phyloP scores from a whole-genome alignment of 2,888 invertebrate species.

The Cephus runcator region DNA sequence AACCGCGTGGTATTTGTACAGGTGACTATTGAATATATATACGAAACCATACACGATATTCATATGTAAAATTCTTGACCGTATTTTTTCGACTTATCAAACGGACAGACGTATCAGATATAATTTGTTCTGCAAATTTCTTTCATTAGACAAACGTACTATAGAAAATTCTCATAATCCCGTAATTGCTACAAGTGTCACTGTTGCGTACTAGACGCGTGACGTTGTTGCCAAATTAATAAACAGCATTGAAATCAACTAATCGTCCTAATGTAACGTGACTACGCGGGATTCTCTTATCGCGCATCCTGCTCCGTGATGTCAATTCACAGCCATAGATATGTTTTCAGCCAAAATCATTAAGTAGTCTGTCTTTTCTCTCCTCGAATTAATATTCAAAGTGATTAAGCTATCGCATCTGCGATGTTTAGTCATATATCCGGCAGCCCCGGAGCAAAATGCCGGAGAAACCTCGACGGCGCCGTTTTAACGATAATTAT shows the following conservation, averaged over 20 bases:
- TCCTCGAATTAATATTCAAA: background rate
- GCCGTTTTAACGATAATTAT: background rate
- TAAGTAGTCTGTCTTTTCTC: background rate
- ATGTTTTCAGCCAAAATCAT: background rate
- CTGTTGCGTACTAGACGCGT: background rate
- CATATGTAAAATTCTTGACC: background rate
- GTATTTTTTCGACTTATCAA: background rate
- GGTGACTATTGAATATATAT: background rate
- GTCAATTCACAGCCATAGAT: background rate
- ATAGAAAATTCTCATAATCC: background rate
- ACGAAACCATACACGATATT: background rate
- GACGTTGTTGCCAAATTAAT: background rate
- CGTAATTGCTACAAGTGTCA: background rate
- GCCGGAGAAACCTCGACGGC: background rate
- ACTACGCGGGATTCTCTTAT: background rate
- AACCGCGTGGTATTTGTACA: background rate
- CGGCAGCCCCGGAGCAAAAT: background rate
- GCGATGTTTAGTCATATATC: background rate
- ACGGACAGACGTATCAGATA: background rate
- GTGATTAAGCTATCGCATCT: background rate
- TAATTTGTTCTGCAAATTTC: background rate
- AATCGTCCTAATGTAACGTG: background rate
- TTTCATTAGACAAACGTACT: background rate
- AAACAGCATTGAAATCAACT: background rate
- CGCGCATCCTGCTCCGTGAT: background rate